Evolutionary conservation across 2,888 invertebrate species (phyloP).

Genomic region (Gastracanthus pulcherrimus): DNA sequence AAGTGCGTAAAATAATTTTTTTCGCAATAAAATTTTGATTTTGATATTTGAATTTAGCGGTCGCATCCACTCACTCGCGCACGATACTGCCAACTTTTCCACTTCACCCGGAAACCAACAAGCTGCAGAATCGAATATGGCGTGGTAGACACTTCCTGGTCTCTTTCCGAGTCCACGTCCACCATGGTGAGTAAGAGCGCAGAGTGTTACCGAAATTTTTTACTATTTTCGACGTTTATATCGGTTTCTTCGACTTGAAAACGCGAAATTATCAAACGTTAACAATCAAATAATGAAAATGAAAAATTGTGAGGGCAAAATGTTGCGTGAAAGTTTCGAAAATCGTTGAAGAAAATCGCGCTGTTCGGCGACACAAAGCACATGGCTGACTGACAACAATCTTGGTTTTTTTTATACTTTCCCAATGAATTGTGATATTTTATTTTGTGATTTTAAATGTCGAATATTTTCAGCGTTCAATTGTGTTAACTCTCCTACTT

Average conservation of each 20-base stretch:
- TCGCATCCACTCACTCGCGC: no score
- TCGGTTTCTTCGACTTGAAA: neutral
- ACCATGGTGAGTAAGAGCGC: constrained; percentile 75
- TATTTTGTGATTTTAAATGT: no score
- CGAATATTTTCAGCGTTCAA: no score
- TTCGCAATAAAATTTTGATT: no score
- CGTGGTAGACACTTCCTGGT: constrained; percentile 64
- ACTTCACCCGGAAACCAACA: constrained; percentile 12
- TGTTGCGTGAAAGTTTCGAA: neutral
- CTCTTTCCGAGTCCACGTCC: constrained; percentile 71
- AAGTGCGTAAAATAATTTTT: no score
- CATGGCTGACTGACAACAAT: constrained; percentile 41
- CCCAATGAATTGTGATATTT: neutral
- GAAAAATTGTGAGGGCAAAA: neutral
- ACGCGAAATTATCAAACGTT: neutral
- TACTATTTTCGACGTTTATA: constrained; percentile 12
- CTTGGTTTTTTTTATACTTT: neutral
- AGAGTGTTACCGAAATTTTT: constrained; percentile 6
- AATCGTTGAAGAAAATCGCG: neutral
- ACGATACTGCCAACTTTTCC: no score
- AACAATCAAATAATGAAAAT: neutral
- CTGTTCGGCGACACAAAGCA: neutral
- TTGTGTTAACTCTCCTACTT: no score
- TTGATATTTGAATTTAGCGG: no score
- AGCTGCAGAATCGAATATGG: constrained; percentile 1